These are phyloP conservation scores for Andrena haemorrhoa DNA, from an alignment of 2,888 invertebrate genomes.

Conservation along the genomic window DNA sequence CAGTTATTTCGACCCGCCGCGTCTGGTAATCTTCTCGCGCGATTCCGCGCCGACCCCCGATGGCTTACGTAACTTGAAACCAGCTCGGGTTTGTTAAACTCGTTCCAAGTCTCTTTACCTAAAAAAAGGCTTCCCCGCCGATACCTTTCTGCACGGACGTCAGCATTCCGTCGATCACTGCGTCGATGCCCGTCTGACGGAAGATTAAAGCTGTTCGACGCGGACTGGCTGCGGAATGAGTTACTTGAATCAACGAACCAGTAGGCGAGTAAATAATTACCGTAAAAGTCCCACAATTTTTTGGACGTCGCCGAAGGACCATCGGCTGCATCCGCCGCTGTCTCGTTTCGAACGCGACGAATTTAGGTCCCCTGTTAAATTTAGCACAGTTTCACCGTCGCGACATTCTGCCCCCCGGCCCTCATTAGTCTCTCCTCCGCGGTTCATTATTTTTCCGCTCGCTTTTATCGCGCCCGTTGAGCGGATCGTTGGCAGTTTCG, in stretches of 20 bases:
- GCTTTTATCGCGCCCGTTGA: slow-evolving; percentile 24
- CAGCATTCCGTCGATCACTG: background rate
- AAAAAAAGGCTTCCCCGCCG: slow-evolving; percentile 28
- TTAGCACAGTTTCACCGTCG: slow-evolving; percentile 59
- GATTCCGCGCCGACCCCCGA: slow-evolving; percentile 43
- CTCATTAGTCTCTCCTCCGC: slow-evolving; percentile 33
- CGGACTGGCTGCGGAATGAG: too few relatives aligned
- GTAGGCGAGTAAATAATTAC: background rate
- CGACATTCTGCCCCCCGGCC: slow-evolving; percentile 31
- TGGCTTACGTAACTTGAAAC: slow-evolving; percentile 62
- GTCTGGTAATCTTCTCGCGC: slow-evolving; percentile 55
- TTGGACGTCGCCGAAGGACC: slow-evolving; percentile 7
- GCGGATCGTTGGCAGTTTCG: slow-evolving; percentile 1
- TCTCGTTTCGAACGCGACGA: slow-evolving; percentile 48
- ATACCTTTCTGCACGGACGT: background rate
- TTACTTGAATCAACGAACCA: too few relatives aligned
- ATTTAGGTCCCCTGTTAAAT: slow-evolving; percentile 71
- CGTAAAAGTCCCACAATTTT: slow-evolving; percentile 26
- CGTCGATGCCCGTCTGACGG: background rate
- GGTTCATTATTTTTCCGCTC: slow-evolving; percentile 47
- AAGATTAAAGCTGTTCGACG: background rate
- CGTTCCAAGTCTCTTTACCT: slow-evolving; percentile 13
- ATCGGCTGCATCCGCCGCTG: slow-evolving; percentile 32
- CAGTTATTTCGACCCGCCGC: slow-evolving; percentile 49
- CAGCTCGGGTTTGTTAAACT: slow-evolving; percentile 60